A percentile compares a stretch with the other conserved stretches of the same genome.
Conservation (phyloP, 1,140 invertebrate species). For the Micrasema longulum region DNA sequence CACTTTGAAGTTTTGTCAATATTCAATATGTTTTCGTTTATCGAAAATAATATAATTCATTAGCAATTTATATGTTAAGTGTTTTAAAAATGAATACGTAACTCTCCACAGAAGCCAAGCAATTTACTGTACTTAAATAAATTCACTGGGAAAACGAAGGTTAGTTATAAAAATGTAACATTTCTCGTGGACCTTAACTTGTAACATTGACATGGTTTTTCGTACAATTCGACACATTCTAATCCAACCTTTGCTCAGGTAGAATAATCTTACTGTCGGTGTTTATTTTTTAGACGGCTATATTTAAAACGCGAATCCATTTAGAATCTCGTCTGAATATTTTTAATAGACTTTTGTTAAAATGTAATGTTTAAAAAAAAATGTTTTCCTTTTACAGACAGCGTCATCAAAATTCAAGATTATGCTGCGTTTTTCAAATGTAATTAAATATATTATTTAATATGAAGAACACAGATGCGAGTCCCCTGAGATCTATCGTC, state of each 20-base stretch:
- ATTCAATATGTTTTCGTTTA: too few relatives aligned
- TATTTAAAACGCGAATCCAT: background rate
- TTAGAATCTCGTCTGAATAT: background rate
- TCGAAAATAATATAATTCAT: background rate
- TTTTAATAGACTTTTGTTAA: background rate
- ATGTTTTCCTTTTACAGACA: background rate
- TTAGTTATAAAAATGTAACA: background rate
- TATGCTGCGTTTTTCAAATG: background rate
- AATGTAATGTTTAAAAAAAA: background rate
- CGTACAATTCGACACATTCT: too few relatives aligned
- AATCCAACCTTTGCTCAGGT: too few relatives aligned
- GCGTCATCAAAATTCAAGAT: background rate
- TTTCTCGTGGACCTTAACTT: background rate
- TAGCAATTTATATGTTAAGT: background rate
- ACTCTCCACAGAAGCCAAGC: background rate
- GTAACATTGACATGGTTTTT: too few relatives aligned
- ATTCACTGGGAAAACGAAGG: background rate
- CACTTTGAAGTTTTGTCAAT: slow-evolving; percentile 30
- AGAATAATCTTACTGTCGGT: slow-evolving; percentile 3
- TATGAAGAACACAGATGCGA: background rate
- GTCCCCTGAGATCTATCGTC: background rate
- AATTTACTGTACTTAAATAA: background rate
- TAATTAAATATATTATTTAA: background rate
- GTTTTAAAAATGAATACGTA: background rate
- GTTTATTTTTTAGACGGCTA: background rate